Conservation (phyloP, 1,140 invertebrate species). For the Delia radicum region DNA sequence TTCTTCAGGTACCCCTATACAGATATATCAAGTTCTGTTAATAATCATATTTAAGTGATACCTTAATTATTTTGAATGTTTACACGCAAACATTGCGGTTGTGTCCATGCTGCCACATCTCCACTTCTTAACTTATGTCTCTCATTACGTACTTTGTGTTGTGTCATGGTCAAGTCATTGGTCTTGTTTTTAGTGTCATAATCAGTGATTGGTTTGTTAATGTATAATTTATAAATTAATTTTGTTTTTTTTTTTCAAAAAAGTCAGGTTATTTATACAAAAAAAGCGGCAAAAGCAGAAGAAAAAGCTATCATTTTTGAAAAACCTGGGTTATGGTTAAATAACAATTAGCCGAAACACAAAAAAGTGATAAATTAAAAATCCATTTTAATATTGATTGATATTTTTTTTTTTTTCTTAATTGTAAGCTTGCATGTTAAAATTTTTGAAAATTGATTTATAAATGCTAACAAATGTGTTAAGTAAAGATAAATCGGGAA, state of each 20-base stretch:
- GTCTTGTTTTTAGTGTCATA: neutral
- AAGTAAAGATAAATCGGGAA: no score
- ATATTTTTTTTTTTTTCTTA: no score
- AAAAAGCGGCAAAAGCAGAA: no score
- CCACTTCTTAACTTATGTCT: neutral
- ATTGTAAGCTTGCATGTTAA: no score
- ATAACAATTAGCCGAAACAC: no score
- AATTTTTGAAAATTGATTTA: no score
- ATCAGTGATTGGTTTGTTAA: conserved; percentile 12
- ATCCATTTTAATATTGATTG: no score
- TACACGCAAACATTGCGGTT: neutral
- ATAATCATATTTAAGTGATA: neutral
- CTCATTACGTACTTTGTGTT: neutral
- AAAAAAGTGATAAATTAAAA: no score
- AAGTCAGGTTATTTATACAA: no score
- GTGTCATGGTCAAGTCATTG: conserved; percentile 7
- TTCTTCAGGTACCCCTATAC: neutral
- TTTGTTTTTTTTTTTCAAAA: neutral
- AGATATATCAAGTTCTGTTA: neutral
- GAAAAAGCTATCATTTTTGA: no score
- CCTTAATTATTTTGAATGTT: neutral
- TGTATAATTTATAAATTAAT: neutral
- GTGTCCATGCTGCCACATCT: neutral
- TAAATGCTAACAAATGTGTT: no score
- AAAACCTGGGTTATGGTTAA: no score